Conservation (phyloP, 1,140 invertebrate species). For the Dendrolimus punctatus region DNA sequence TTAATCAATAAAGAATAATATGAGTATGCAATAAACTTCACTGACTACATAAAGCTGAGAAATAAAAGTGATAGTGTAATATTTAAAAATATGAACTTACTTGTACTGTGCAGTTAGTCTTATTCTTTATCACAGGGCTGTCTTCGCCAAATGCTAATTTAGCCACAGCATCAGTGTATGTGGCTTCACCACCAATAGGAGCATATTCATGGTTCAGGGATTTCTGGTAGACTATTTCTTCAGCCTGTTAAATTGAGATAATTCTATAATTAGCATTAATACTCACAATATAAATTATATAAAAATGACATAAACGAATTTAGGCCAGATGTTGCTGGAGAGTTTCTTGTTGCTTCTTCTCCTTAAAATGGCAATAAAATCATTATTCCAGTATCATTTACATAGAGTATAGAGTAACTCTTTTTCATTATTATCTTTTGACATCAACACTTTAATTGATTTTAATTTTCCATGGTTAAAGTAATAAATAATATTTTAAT, state of each 20-base stretch:
- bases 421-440: too few relatives aligned
- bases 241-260: slow-evolving; percentile 56
- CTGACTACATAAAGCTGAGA: too few relatives aligned
- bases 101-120: slow-evolving; percentile 78
- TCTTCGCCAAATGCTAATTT: slow-evolving; percentile 92
- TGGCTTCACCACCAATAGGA: slow-evolving; percentile 88
- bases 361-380: too few relatives aligned
- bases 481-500: too few relatives aligned
- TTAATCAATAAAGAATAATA: too few relatives aligned
- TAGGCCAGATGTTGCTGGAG: background rate
- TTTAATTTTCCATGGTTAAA: too few relatives aligned
- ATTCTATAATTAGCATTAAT: background rate
- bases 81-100: slow-evolving; percentile 58
- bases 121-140: slow-evolving; percentile 81
- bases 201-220: slow-evolving; percentile 97
- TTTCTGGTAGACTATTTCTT: slow-evolving; percentile 80
- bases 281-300: background rate
- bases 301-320: background rate
- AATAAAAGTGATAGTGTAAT: too few relatives aligned
- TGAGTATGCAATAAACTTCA: too few relatives aligned
- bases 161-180: slow-evolving; percentile 88
- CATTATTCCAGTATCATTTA: too few relatives aligned
- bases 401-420: too few relatives aligned
- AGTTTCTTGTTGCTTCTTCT: too few relatives aligned
- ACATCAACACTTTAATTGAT: too few relatives aligned